These are phyloP conservation scores for Dromas ardeola DNA, from an alignment of 2,113 vertebrate species.

Conservation along the genomic window DNA sequence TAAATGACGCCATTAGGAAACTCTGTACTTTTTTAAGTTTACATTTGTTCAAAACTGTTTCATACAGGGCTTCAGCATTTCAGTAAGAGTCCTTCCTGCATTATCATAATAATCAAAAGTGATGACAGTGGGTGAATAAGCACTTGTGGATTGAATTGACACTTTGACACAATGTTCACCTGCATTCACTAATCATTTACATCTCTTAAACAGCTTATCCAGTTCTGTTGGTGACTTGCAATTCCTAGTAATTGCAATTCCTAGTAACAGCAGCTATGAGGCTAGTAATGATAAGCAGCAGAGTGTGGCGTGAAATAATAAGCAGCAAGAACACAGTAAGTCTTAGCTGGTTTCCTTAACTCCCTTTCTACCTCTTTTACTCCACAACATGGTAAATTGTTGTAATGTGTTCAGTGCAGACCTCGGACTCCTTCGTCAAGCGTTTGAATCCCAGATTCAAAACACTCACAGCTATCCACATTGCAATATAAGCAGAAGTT, in stretches of 20 bases:
- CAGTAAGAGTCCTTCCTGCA: background rate
- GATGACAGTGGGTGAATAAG: background rate
- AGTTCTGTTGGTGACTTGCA: background rate
- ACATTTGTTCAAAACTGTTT: background rate
- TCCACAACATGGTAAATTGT: background rate
- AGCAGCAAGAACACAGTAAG: background rate
- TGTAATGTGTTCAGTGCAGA: background rate
- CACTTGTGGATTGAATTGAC: background rate
- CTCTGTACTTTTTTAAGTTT: background rate
- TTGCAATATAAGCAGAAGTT: background rate
- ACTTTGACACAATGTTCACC: background rate
- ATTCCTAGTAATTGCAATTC: background rate
- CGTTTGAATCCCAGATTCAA: background rate
- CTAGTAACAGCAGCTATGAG: no score
- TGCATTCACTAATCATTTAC: slow-evolving; percentile 9
- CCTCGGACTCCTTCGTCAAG: background rate
- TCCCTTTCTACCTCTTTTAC: background rate
- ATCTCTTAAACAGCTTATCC: background rate
- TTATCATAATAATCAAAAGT: background rate
- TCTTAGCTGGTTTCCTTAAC: background rate
- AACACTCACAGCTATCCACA: background rate
- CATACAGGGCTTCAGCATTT: background rate
- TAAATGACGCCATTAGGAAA: background rate
- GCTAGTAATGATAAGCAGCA: background rate
- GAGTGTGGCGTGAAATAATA: background rate